These are phyloP conservation scores for Sterna hirundo DNA, from an alignment of 2,113 vertebrate genomes.

Conservation along the genomic window DNA sequence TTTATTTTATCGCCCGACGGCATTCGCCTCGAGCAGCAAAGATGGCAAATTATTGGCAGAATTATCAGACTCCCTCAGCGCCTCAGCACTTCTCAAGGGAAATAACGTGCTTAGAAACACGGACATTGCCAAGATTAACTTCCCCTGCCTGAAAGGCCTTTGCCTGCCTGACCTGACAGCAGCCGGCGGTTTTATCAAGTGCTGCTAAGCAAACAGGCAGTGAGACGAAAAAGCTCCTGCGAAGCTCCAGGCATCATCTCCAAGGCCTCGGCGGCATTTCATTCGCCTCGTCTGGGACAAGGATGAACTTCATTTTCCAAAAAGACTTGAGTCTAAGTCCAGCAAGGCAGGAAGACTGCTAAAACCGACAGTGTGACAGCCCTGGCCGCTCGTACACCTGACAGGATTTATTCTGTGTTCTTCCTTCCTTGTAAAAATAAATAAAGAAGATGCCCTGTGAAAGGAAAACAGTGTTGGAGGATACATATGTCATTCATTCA, in stretches of 20 bases:
- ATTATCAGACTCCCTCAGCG: background rate
- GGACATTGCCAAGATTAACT: background rate
- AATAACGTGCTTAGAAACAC: background rate
- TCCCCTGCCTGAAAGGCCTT: background rate
- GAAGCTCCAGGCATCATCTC: background rate
- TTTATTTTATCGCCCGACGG: background rate
- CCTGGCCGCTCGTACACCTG: background rate
- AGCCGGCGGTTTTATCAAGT: background rate
- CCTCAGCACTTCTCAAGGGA: background rate
- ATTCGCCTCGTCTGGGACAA: accelerated
- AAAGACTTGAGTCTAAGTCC: background rate
- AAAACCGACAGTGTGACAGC: background rate
- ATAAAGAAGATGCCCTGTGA: accelerated
- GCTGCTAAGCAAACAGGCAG: background rate
- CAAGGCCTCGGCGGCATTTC: accelerated
- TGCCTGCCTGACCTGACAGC: background rate
- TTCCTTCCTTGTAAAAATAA: background rate
- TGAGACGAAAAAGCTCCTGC: accelerated
- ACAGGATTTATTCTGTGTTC: background rate
- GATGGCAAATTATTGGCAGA: background rate
- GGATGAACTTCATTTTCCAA: background rate
- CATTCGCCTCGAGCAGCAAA: background rate
- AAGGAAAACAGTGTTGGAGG: background rate
- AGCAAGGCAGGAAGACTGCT: background rate
- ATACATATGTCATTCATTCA: background rate